Conservation (phyloP, 2,797 vertebrate genomes). For the Melanotaenia nigrans region DNA sequence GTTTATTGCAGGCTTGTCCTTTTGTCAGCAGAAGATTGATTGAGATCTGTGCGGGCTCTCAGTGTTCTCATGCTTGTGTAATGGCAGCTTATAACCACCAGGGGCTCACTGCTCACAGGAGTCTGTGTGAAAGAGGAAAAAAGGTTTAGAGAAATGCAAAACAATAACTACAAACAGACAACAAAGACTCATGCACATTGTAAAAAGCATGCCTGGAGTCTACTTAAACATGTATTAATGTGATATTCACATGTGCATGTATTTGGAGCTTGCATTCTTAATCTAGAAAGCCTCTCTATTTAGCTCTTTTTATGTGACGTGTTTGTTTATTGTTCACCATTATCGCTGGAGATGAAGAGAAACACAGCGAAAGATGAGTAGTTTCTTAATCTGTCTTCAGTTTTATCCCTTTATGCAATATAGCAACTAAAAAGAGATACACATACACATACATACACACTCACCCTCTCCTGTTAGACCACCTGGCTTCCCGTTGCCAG, state of each 20-base stretch:
- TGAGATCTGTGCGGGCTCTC: slow-evolving; percentile 50
- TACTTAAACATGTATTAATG: slow-evolving; percentile 3
- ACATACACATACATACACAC: slow-evolving; percentile 1
- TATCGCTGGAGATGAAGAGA: slow-evolving; percentile 35
- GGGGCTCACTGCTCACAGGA: slow-evolving; percentile 64
- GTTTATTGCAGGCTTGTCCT: slow-evolving; percentile 72
- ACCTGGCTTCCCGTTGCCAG: slow-evolving; percentile 80
- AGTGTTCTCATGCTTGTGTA: slow-evolving; percentile 57
- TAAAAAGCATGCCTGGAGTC: slow-evolving; percentile 17
- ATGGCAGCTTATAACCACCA: slow-evolving; percentile 60
- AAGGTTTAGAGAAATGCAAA: slow-evolving; percentile 2
- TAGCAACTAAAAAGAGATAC: slow-evolving; percentile 19
- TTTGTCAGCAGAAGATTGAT: slow-evolving; percentile 76
- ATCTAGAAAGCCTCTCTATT: slow-evolving; percentile 28
- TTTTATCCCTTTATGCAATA: slow-evolving; percentile 48
- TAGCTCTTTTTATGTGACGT: slow-evolving; percentile 34
- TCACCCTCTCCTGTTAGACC: slow-evolving; percentile 68
- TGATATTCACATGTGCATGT: slow-evolving; percentile 5
- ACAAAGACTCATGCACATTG: slow-evolving; percentile 19
- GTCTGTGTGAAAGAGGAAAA: slow-evolving; percentile 3
- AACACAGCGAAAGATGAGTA: slow-evolving; percentile 23
- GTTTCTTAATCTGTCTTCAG: slow-evolving; percentile 42
- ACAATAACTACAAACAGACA: slow-evolving; percentile 2
- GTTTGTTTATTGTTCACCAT: slow-evolving; percentile 44
- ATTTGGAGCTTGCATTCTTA: slow-evolving; percentile 17